Percentiles rank a stretch among this genome's conserved stretches.
These are phyloP conservation scores for Pollenia angustigena DNA, from an alignment of 2,888 invertebrate species.

Conservation along the genomic window DNA sequence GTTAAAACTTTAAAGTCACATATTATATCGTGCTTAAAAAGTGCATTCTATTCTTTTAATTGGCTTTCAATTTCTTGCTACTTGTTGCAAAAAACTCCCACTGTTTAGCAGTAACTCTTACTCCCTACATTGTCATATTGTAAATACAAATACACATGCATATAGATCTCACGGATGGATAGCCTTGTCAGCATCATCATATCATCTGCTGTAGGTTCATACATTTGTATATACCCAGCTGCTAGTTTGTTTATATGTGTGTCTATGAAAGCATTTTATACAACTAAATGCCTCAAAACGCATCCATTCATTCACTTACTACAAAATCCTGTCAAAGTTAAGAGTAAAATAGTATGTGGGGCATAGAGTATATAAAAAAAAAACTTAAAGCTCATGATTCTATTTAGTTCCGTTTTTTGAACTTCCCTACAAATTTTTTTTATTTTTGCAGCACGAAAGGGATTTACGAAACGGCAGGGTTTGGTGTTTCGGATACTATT, in stretches of 20 bases:
- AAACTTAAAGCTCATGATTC: conserved; percentile 61
- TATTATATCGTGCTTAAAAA: too few species aligned
- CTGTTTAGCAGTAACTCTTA: not conserved
- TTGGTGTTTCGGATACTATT: conserved; percentile 32
- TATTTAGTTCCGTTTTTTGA: conserved; percentile 37
- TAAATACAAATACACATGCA: not conserved
- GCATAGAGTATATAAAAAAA: not conserved
- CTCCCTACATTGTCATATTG: not conserved
- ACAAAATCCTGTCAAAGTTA: conserved; percentile 37
- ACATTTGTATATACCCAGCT: conserved; percentile 10
- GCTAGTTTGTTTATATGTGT: conserved; percentile 2
- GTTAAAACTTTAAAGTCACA: too few species aligned
- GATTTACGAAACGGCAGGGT: conserved; percentile 32
- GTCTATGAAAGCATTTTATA: not conserved
- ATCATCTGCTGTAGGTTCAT: conserved; percentile 22
- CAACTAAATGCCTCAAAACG: not conserved
- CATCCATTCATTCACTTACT: not conserved
- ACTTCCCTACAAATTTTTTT: conserved; percentile 7
- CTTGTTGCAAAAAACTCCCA: too few species aligned
- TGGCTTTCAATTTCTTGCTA: too few species aligned
- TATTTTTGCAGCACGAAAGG: conserved; percentile 35
- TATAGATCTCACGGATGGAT: conserved; percentile 47
- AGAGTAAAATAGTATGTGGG: conserved; percentile 31
- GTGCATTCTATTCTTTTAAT: too few species aligned
- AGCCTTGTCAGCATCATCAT: conserved; percentile 62